A percentile compares a stretch with the other conserved stretches of the same genome.
Conservation (phyloP, 1,140 invertebrate species). For the Drosophila novamexicana region DNA sequence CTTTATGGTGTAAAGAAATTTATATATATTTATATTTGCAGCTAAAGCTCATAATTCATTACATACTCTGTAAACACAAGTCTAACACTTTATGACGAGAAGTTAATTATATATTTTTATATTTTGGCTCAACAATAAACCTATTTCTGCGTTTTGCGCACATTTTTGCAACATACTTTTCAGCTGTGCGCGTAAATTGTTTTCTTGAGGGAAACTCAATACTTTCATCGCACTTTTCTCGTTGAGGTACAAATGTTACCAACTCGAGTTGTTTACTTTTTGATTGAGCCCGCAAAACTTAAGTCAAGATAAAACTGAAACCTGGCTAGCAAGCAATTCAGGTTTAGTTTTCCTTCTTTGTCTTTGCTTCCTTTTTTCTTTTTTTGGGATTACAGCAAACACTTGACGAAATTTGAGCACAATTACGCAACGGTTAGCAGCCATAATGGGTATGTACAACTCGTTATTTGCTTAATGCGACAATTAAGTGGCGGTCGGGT, state of each 20-base stretch:
- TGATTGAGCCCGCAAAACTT: conserved; percentile 21
- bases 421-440: conserved; percentile 44
- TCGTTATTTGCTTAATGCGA: conserved; percentile 67
- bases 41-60: no score
- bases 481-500: conserved; percentile 54
- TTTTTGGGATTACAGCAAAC: conserved; percentile 21
- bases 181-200: background rate
- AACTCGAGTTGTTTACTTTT: conserved; percentile 25
- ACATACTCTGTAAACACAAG: no score
- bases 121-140: no score
- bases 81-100: no score
- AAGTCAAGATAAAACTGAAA: conserved; percentile 57
- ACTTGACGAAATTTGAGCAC: conserved; percentile 60
- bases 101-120: no score
- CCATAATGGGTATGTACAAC: conserved; percentile 24
- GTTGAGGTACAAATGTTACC: conserved; percentile 1
- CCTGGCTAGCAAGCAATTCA: background rate
- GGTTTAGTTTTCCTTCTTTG: conserved; percentile 26
- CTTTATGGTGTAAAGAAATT: no score
- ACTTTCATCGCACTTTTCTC: background rate
- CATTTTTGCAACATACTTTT: background rate
- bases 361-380: background rate
- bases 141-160: no score
- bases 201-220: background rate
- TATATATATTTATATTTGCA: no score